Base-by-base conservation (phyloP, 2,888 invertebrate species). In the Hyles lineata region DNA sequence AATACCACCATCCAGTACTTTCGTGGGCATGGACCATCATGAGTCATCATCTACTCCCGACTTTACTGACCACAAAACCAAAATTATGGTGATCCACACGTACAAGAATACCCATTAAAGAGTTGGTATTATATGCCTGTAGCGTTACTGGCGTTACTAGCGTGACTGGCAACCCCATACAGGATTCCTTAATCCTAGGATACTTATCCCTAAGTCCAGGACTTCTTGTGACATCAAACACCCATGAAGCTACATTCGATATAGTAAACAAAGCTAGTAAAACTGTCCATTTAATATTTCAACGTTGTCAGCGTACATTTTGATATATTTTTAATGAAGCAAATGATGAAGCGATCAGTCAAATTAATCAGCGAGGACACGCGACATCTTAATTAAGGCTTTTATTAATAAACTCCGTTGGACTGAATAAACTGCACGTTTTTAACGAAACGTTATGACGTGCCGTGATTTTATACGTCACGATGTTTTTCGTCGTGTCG, bases 371-470 rank as follows among this genome's bases (percentile, higher is more conserved):
- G 81, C 79, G 85, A 78, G 80, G 87, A 88, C 89, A 87, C 82
- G 85, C 85, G 88, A 89, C 88, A 90, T 92, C 91, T 93, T 93
- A 92, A 93, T 93, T 93, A 92, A 92, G 86, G 89, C 84, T 90
- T 78, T 89, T 89, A 90, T 90, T 91, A 90, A 90, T 90, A 91
- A 90, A 89, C 85, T 86, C 88, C 86, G 87, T 82, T 82, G 83
- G 83, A 82, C 84, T 86, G 85, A 89, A 90, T 90, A 89, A 89
- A 90, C 89, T 89, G 90, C 85, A 89, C 79, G 87, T 88, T 91
- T 91, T 90, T 90, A 87, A 87, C 85, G 87, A 85, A 87, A 86
- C 83, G 80, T 79, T 82, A 84, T 82, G 78, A 74, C 73, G 72
- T 71, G 73, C 77, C 32, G 75, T 72, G 25, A 58, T 3, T 82